Percentiles rank a stretch among this genome's conserved stretches.
Evolutionary conservation across 2,888 invertebrate genomes (phyloP).

Genomic region (Dexiosoma caninum): DNA sequence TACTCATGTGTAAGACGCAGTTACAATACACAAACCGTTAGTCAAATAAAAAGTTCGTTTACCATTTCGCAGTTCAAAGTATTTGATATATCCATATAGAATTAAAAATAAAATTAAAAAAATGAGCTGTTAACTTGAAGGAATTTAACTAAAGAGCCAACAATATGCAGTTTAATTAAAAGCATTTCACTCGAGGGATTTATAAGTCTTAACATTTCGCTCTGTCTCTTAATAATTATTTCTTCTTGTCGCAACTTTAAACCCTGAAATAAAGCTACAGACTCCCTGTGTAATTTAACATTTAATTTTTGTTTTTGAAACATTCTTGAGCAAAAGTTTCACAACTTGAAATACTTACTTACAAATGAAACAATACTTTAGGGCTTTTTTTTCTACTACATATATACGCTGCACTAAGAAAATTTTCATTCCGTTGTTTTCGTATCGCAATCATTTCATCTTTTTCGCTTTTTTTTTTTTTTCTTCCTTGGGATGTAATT

Average conservation of each 20-base stretch:
- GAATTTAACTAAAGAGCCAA: no score
- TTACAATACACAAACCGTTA: not conserved
- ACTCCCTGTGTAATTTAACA: slow-evolving; percentile 1
- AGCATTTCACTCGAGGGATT: not conserved
- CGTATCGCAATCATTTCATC: slow-evolving; percentile 14
- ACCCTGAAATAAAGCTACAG: not conserved
- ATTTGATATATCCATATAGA: no score
- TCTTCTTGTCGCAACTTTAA: not conserved
- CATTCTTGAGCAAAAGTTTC: not conserved
- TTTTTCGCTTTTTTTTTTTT: not conserved
- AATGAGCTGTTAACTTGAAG: no score
- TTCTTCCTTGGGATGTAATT: no score
- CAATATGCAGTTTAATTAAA: not conserved
- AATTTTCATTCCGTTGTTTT: not conserved
- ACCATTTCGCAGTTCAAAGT: no score
- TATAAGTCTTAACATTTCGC: not conserved
- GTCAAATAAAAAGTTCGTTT: no score
- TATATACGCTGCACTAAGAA: not conserved
- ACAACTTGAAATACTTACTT: not conserved
- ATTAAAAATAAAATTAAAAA: no score
- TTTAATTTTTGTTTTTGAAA: not conserved
- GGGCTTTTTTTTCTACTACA: not conserved
- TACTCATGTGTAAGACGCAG: not conserved
- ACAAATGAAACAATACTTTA: slow-evolving; percentile 23
- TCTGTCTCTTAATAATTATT: not conserved